Percentiles rank a stretch among this genome's conserved stretches.
Evolutionary conservation across 2,888 invertebrate genomes (phyloP).

Genomic region (Pristionchus arcanus): DNA sequence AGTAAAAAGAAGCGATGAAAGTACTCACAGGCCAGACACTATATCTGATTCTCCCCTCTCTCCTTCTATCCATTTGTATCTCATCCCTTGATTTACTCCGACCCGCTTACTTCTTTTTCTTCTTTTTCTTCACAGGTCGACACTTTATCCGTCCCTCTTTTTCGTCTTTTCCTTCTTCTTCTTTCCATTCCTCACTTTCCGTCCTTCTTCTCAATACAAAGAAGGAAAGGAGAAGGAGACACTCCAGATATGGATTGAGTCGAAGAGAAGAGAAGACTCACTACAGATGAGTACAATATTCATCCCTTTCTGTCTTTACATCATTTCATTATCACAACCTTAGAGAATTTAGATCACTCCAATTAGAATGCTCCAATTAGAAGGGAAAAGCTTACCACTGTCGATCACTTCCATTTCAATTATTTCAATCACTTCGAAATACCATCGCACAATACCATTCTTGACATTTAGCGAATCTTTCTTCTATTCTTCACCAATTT

Average conservation of each 20-base stretch:
- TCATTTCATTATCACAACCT: no score
- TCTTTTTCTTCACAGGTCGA: not conserved
- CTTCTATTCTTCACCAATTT: not conserved
- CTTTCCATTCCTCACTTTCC: constrained; percentile 48
- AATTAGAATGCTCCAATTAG: not conserved
- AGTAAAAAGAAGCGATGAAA: not conserved
- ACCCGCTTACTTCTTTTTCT: not conserved
- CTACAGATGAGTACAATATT: not conserved
- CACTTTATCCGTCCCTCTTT: not conserved
- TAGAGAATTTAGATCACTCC: no score
- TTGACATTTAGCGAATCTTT: not conserved
- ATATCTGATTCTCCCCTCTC: constrained; percentile 43
- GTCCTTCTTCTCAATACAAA: constrained; percentile 37
- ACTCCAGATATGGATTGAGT: constrained; percentile 21
- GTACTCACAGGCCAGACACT: not conserved
- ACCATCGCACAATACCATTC: not conserved
- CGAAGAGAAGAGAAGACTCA: not conserved
- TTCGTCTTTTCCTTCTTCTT: constrained; percentile 48
- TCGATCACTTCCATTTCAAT: not conserved
- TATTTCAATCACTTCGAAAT: not conserved
- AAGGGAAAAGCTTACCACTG: not conserved
- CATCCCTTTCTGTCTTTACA: not conserved
- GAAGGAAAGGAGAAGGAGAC: constrained; percentile 31
- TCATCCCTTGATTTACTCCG: not conserved
- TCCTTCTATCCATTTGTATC: not conserved